Base-by-base conservation (phyloP, 2,797 vertebrate genomes). In the Malacoraja senta region DNA sequence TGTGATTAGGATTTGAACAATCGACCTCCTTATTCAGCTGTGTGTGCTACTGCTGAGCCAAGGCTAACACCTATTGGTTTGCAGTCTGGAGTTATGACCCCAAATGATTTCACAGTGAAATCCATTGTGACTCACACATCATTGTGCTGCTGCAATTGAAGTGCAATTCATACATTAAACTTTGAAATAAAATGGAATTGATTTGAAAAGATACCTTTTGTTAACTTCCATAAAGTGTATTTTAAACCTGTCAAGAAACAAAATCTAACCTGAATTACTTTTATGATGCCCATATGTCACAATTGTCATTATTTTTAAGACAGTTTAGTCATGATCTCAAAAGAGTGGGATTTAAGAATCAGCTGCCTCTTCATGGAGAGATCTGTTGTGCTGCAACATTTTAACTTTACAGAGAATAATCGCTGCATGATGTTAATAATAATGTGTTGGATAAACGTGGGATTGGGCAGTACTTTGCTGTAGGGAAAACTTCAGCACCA, bases 251-350 rank as follows among this genome's bases (percentile, higher is more conserved):
- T 68, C 84, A 68, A 7, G 61, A 63, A 86, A 32, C 83, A 86
- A 86, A 44, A 17, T 8, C 17, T 32, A 9, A n/a, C 63, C n/a
- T 68, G n/a, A 88, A 68, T 88, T 88, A 68, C 19, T 88, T 88
- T 88, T 88, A 68, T 2, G 65, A 35, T 35, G 84, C 84, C 58
- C 58, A 63, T 58, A 12, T 4, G 13, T 63, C 58, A 68, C 32
- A 32, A 88, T 88, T 65, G 84, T 65, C 17, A 32, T 29, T 63
- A 68, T 86, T 86, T 84, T 86, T 86, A 63, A 86, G 83, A 17
- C 83, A 86, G 83, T 63, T 86, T 86, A 63, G 58, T 68, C 84
- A 68, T 68, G 84, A 88, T 68, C n/a, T 68, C 35, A 29, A 88
- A 61, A 88, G 61, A 68, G 17, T 61, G 29, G 84, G 10, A 68